Evolutionary conservation across 2,113 vertebrate genomes (phyloP).

Genomic region (Cyrtonyx montezumae): DNA sequence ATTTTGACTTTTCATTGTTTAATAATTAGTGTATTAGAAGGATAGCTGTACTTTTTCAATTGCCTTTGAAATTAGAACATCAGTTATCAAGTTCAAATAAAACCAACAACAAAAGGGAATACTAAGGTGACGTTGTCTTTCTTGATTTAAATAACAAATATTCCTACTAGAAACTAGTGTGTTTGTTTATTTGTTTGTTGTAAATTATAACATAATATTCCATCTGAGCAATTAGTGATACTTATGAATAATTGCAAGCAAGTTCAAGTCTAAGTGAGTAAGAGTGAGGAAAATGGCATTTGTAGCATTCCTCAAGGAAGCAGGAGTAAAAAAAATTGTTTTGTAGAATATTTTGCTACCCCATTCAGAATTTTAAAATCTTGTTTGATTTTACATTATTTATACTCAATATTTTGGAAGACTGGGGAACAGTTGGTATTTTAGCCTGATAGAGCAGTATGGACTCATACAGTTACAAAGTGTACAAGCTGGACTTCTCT

Average conservation of each 20-base stretch:
- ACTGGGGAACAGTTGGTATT: not conserved
- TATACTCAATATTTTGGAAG: not conserved
- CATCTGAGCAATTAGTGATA: not conserved
- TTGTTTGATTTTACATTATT: not conserved
- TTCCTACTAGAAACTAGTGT: not conserved
- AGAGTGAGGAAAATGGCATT: not conserved
- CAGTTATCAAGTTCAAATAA: not conserved
- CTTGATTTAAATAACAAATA: not conserved
- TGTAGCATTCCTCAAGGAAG: not conserved
- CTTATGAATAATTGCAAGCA: not conserved
- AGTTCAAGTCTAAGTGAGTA: not conserved
- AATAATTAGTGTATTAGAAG: not conserved
- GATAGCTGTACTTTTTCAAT: not conserved
- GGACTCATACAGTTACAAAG: not conserved
- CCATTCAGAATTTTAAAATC: not conserved
- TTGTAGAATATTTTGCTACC: not conserved
- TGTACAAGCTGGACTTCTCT: not conserved
- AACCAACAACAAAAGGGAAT: not conserved
- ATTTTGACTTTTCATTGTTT: not conserved
- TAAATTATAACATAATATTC: not conserved
- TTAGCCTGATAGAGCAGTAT: not conserved
- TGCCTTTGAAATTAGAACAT: not conserved
- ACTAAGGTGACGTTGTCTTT: not conserved
- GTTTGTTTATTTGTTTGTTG: too few species aligned
- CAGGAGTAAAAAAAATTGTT: not conserved